Conservation (phyloP, 2,888 invertebrate species). For the Acanthosepion esculentum region DNA sequence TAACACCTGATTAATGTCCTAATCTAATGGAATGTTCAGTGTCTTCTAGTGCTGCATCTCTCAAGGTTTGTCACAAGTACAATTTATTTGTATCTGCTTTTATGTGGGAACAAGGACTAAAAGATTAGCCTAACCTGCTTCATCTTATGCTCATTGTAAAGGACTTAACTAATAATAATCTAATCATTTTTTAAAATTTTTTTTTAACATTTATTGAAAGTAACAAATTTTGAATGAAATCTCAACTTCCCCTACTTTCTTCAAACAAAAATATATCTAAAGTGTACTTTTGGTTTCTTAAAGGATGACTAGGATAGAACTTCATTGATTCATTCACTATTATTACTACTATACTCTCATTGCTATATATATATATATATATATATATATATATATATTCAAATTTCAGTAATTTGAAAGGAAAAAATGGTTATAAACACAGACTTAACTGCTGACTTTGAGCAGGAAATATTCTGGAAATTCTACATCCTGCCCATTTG, state of each 20-base stretch:
- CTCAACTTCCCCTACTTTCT: neutral
- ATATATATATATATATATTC: no score
- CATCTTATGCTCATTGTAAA: neutral
- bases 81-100: slow-evolving; percentile 5
- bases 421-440: neutral
- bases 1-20: neutral
- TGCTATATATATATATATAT: neutral
- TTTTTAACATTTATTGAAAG: neutral
- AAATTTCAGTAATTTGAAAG: neutral
- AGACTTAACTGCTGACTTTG: neutral
- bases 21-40: slow-evolving; percentile 33
- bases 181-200: neutral
- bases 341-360: neutral
- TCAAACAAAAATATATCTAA: neutral
- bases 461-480: slow-evolving; percentile 18
- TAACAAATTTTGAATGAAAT: neutral
- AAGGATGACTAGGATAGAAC: neutral
- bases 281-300: no score
- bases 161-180: neutral
- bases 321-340: neutral
- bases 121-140: neutral
- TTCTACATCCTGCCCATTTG: neutral
- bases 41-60: neutral
- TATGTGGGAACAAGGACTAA: neutral
- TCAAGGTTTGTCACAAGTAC: slow-evolving; percentile 17